Evolutionary conservation across 2,113 vertebrate species (phyloP), one percentile per base, ranked within the genome.

Genomic region (Cathartes aura): DNA sequence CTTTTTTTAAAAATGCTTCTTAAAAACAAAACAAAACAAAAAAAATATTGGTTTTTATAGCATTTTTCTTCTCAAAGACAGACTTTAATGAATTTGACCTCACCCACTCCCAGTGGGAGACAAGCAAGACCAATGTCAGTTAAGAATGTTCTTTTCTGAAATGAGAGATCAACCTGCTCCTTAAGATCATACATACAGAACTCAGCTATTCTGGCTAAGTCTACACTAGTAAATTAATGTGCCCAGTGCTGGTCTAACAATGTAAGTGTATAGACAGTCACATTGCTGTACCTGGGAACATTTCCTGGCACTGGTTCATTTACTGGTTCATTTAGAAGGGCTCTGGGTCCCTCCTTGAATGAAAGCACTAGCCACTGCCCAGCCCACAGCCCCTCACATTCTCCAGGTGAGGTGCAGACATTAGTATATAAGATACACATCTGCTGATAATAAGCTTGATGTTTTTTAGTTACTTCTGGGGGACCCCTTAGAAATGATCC

Each of bases 21-120:
- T n/a, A 5, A 21, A 59, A 16, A 29, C 38, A 38, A 38, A 38
- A 38, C 38, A 8, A 13, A 4, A 9, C 8, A 19, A 2, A 6
- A 9, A 11, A 42, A 42, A 20, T 4, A 26, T 9, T 34, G 8
- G 1, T 81, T 88, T 82, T 86, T 90, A 59, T 27, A 82, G 5
- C 9, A 62, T 87, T 89, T 91, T 72, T n/a, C 29, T 67, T 89
- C 66, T 85, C 45, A 87, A 67, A 91, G 24, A 36, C 16, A 75
- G 76, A 48, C 27, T 74, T 74, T 38, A 87, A 85, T 85, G 73
- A 79, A 87, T 85, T 82, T 82, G 78, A 95, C 78, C 73, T 94
- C 53, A 56, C 21, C 50, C 32, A 62, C 18, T 80, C 40, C 53
- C 30, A 38, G 30, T 29, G 53, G 55, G 53, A 91, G n/a, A 18